A percentile compares a stretch with the other conserved stretches of the same genome.
Evolutionary conservation across 1,140 invertebrate genomes (phyloP).

Genomic region (Neodiprion pinetum): DNA sequence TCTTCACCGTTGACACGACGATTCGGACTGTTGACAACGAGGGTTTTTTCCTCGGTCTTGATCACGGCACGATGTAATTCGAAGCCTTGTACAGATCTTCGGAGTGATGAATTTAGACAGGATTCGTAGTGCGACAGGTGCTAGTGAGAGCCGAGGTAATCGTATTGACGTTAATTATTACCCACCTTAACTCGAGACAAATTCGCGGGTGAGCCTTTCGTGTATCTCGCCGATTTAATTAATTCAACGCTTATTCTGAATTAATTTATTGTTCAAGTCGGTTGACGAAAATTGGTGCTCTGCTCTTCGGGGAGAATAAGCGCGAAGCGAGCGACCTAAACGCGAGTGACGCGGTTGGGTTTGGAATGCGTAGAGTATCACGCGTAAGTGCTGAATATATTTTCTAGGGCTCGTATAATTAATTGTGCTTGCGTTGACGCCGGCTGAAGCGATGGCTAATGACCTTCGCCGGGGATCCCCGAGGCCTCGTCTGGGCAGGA

Average conservation of each 20-base stretch:
- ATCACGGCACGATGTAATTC: not conserved
- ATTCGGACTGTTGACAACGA: no score
- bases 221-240: no score
- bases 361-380: not conserved
- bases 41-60: not conserved
- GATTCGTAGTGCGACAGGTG: not conserved
- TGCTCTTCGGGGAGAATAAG: no score
- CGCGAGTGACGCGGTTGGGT: not conserved
- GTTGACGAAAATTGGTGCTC: not conserved
- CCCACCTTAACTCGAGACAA: not conserved
- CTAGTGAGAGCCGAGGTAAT: not conserved
- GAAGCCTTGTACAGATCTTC: not conserved
- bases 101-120: not conserved
- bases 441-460: not conserved
- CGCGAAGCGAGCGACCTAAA: not conserved
- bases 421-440: not conserved
- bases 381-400: constrained; percentile 1
- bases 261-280: not conserved
- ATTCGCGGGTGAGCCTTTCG: no score
- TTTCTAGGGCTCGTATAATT: not conserved
- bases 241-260: not conserved
- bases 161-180: not conserved
- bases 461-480: not conserved
- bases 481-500: not conserved
- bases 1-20: no score